A percentile compares a stretch with the other conserved stretches of the same genome.
phyloP scores from a whole-genome alignment of 1,140 invertebrate species.

The Macrotrachela quadricornifera region DNA sequence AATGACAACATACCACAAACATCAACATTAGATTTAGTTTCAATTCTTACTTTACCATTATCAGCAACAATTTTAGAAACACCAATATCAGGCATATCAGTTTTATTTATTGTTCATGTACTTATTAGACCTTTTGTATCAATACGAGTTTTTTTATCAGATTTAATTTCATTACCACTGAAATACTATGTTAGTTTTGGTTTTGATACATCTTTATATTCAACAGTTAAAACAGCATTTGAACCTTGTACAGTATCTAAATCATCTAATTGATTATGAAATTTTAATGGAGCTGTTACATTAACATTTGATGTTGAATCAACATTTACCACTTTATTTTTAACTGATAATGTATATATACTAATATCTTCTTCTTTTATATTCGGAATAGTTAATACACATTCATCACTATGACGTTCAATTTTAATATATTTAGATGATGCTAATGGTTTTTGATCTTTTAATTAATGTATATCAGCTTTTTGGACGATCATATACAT shows the following conservation, averaged over 20 bases:
- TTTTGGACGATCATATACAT: conserved; percentile 1
- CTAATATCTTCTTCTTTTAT: conserved; percentile 34
- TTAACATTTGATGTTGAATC: conserved; percentile 51
- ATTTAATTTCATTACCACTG: conserved; percentile 79
- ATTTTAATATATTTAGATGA: not conserved
- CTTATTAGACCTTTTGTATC: too few relatives aligned
- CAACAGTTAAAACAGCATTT: too few relatives aligned
- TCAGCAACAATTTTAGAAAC: conserved; percentile 2
- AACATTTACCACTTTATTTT: conserved; percentile 19
- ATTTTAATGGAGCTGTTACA: conserved; percentile 25
- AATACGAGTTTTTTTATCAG: conserved; percentile 13
- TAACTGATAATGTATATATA: conserved; percentile 4
- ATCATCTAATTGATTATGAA: too few relatives aligned
- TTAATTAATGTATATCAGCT: not conserved
- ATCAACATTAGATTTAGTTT: not conserved
- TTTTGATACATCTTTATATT: too few relatives aligned
- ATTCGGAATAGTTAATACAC: conserved; percentile 12
- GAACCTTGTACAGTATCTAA: too few relatives aligned
- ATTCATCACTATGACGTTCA: not conserved
- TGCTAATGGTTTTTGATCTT: not conserved
- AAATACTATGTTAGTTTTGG: conserved; percentile 31
- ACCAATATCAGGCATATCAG: not conserved
- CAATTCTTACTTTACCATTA: not conserved
- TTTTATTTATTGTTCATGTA: too few relatives aligned
- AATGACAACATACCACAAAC: too few relatives aligned